Evolutionary conservation across 2,888 invertebrate genomes (phyloP).

Genomic region (Orgyia antiqua): DNA sequence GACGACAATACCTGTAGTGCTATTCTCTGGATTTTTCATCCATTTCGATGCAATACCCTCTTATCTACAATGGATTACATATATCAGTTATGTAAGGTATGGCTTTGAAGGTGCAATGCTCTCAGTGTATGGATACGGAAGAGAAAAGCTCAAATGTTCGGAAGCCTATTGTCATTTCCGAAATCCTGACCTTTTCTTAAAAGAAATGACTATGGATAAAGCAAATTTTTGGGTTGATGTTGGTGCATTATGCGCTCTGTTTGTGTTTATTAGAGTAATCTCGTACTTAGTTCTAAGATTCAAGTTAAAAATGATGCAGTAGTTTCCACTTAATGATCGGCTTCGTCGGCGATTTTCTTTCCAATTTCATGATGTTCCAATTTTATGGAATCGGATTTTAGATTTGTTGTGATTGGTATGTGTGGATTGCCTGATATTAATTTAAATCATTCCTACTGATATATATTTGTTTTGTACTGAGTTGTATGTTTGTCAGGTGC

Average conservation of each 20-base stretch:
- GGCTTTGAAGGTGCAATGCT: conserved; percentile 96
- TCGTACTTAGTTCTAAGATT: conserved; percentile 91
- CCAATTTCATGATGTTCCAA: conserved; percentile 13
- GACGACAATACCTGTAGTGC: conserved; percentile 92
- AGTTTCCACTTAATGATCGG: conserved; percentile 33
- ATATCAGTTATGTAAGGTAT: conserved; percentile 91
- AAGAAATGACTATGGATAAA: conserved; percentile 90
- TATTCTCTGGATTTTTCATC: conserved; percentile 97
- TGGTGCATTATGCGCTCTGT: conserved; percentile 87
- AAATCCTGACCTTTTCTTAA: conserved; percentile 88
- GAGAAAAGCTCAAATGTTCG: conserved; percentile 89
- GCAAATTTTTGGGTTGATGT: conserved; percentile 90
- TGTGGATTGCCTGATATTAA: conserved; percentile 11
- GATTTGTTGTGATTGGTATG: conserved; percentile 6
- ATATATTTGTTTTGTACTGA: neutral
- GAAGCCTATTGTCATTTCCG: conserved; percentile 91
- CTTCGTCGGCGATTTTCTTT: conserved; percentile 22
- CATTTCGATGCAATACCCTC: conserved; percentile 93
- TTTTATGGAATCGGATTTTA: conserved; percentile 27
- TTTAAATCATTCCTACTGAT: conserved; percentile 23
- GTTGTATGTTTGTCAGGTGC: neutral
- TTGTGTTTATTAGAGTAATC: conserved; percentile 86
- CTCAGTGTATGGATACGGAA: conserved; percentile 92
- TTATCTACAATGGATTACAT: conserved; percentile 93
- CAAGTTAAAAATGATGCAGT: conserved; percentile 81